These are phyloP conservation scores for Drosophila orosa DNA, from an alignment of 1,140 invertebrate species.

Conservation along the genomic window DNA sequence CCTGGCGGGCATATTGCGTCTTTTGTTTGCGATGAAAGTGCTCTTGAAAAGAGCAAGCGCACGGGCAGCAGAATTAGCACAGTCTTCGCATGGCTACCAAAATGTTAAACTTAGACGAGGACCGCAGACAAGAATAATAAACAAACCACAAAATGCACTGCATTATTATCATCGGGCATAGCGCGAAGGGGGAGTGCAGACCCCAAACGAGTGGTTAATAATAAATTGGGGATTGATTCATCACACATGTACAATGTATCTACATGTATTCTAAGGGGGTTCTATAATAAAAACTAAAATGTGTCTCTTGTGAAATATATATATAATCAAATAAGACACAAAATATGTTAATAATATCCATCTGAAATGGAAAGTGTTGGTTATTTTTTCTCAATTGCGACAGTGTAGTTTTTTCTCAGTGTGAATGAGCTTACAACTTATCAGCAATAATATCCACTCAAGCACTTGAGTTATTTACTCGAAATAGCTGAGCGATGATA, in stretches of 20 bases:
- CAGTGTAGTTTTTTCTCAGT: background rate
- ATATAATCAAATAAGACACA: background rate
- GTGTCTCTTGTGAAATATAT: background rate
- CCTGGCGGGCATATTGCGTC: constrained; percentile 34
- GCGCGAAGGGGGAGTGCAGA: background rate
- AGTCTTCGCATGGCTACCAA: constrained; percentile 34
- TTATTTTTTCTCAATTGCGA: background rate
- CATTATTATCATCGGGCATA: constrained; percentile 2
- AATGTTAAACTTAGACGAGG: constrained; percentile 44
- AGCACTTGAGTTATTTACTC: background rate
- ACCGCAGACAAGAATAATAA: constrained; percentile 48
- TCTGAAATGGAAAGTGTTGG: constrained; percentile 10
- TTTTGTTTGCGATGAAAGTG: constrained; percentile 39
- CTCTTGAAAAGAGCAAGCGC: constrained; percentile 29
- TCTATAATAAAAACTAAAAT: constrained; percentile 2
- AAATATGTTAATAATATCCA: background rate
- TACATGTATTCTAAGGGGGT: background rate
- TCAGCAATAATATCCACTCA: background rate
- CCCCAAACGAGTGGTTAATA: constrained; percentile 23
- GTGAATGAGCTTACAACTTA: constrained; percentile 4
- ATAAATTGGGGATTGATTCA: constrained; percentile 24
- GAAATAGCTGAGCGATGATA: background rate
- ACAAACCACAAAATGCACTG: constrained; percentile 36
- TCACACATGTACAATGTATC: background rate
- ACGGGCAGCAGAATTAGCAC: constrained; percentile 23